Conservation (phyloP, 2,888 invertebrate species). For the Bunonema sp. region DNA sequence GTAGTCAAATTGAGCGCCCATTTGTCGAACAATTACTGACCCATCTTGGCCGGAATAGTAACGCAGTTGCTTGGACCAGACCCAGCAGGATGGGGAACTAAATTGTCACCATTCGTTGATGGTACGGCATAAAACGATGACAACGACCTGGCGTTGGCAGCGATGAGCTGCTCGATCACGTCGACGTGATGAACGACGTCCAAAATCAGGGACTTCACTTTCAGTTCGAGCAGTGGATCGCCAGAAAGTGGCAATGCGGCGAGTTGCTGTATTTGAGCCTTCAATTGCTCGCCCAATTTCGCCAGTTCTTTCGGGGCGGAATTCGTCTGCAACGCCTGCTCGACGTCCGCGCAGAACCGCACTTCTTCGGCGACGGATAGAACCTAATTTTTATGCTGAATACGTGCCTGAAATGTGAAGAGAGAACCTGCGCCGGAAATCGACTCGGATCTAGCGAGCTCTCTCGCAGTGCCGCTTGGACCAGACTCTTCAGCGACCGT, state of each 20-base stretch:
- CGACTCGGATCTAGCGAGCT: constrained; percentile 54
- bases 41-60: constrained; percentile 32
- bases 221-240: constrained; percentile 59
- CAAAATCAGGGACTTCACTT: constrained; percentile 75
- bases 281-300: constrained; percentile 46
- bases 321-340: constrained; percentile 57
- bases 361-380: constrained; percentile 71
- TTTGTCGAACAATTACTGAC: constrained; percentile 65
- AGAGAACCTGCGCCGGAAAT: constrained; percentile 57
- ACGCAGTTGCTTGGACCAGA: constrained; percentile 82
- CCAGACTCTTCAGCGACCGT: constrained; percentile 58
- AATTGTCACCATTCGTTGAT: background rate
- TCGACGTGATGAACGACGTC: constrained; percentile 80
- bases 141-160: constrained; percentile 54
- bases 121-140: constrained; percentile 11
- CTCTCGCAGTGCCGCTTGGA: constrained; percentile 53
- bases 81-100: constrained; percentile 56
- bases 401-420: background rate
- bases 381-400: constrained; percentile 48
- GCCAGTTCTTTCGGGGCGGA: constrained; percentile 19
- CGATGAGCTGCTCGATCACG: constrained; percentile 64
- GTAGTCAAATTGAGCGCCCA: constrained; percentile 79
- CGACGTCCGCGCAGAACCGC: constrained; percentile 67
- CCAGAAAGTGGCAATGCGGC: constrained; percentile 4
- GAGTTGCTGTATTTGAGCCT: constrained; percentile 17